phyloP scores from a whole-genome alignment of 2,888 invertebrate genomes.

The Osmoderma eremita region DNA sequence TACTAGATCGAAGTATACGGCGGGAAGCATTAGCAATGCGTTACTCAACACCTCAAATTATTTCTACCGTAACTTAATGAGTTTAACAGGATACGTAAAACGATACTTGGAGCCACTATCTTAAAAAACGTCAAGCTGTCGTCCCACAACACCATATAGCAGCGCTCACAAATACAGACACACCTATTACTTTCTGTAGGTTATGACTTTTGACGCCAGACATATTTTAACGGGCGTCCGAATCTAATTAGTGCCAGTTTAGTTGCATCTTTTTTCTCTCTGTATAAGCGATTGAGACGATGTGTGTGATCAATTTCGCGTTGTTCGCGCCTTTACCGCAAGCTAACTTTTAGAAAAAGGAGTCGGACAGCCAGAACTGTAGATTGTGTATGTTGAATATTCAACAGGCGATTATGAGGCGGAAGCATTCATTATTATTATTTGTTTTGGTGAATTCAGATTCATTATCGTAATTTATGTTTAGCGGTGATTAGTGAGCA shows the following conservation, averaged over 20 bases:
- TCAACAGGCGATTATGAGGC: too few relatives aligned
- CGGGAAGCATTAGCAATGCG: slow-evolving; percentile 4
- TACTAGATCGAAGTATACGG: slow-evolving; percentile 11
- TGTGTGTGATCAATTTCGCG: slow-evolving; percentile 23
- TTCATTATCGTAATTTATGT: not conserved
- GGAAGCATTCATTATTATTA: too few relatives aligned
- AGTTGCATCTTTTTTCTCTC: slow-evolving; percentile 13
- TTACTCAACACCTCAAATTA: slow-evolving; percentile 12
- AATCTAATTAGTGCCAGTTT: slow-evolving; percentile 29
- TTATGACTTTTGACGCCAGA: slow-evolving; percentile 32
- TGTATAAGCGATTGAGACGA: not conserved
- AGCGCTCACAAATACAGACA: not conserved
- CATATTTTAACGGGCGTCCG: slow-evolving; percentile 27
- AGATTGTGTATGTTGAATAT: too few relatives aligned
- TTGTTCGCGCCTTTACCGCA: not conserved
- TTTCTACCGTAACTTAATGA: slow-evolving; percentile 24
- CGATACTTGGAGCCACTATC: slow-evolving; percentile 3
- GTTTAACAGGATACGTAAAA: slow-evolving; percentile 23
- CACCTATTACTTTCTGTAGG: slow-evolving; percentile 7
- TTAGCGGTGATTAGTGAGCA: not conserved
- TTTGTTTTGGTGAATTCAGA: not conserved
- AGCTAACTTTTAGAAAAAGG: not conserved
- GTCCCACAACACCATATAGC: not conserved
- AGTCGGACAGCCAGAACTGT: too few relatives aligned
- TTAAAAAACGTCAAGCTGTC: too few relatives aligned